Base-by-base conservation (phyloP, 2,797 vertebrate genomes). In the Sebastes vulpes region DNA sequence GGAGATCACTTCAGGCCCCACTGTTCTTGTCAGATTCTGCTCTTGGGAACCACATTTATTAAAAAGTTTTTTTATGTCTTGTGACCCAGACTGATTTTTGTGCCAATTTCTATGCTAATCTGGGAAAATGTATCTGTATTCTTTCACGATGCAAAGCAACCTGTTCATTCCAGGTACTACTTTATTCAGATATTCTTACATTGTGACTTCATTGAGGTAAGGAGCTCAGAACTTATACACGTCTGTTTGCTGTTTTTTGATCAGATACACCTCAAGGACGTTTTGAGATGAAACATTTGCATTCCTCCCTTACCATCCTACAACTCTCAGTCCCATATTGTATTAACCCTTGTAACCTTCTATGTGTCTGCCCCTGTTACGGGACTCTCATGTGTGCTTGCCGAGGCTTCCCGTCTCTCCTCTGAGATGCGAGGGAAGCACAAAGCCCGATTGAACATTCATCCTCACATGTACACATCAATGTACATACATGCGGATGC, bases 1-100 rank as follows among this genome's bases (percentile, higher is more conserved):
- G 81, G 86, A 89, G 83, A 88, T 89, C 89, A 84, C 90, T 90
- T 88, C 52, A 72, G 68, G 70, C 77, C 89, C 85, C 71, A 85
- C 86, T 89, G 89, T 83, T 90, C 83, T 81, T 86, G 89, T 93
- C 67, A 82, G 60, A 74, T 76, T 75, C 79, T 82, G 28, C 78
- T 87, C 69, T 65, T 56, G 79, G 72, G 75, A 83, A 75, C 75
- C 53, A 75, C 61, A 75, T 83, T 83, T 80, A 84, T 89, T 84
- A 50, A 68, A 76, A 74, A 31, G 1, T 2, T 23, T 32, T 32
- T 71, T 72, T 57, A 29, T 48, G 20, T 79, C 66, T 65, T 77
- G 65, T 82, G 74, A 74, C 69, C 58, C 2, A 23, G 53, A 29
- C 70, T 75, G 75, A 90, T 92, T 88, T 90, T 66, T 81, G 46